Base-by-base conservation (phyloP, 2,888 invertebrate species). In the Listrodromus nycthemerus region DNA sequence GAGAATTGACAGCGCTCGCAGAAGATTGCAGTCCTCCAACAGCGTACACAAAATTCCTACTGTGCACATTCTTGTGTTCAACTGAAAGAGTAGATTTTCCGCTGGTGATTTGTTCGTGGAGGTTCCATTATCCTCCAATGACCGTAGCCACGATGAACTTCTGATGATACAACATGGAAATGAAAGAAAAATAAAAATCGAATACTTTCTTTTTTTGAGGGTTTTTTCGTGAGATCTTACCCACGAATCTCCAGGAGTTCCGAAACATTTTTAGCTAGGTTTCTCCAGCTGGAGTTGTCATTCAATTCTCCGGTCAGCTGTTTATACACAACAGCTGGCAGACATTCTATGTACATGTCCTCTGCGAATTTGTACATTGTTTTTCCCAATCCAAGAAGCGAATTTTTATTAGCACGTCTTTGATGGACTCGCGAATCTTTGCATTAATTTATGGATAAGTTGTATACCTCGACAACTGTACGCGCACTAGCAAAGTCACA, bases 21-120 rank as follows among this genome's bases (percentile, higher is more conserved):
- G 21, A 13, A 92, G 88, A 61, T 88, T 82, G 37, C 92, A 91
- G 19, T 89, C 85, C 48, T 88, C 85, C 16, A 93, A 82, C 16
- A 91, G 66, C 19, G 82, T 79, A 69, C 88, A 84, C 4, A 93
- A 86, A 70, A 87, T 84, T 80, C 86, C 90, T 13, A 92, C 87
- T 0, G 88, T 91, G 61, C 92, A 92, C 87, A 90, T 87, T 86
- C 89, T 89, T 30, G 85, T 88, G 73, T 82, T 88, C 30, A 93
- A 82, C 80, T 92, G 90, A 6, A 84, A 76, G 1, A 93, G 78
- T 6, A 93, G 69, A 65, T 87, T 90, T 41, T 89, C 88, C 0
- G 88, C 88, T 4, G 90, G 88, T 3, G 88, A 73, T 73, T 82
- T 82, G 24, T 58, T 76, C 10, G 76, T 73, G 19, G 73, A 27